Percentiles rank a stretch among this genome's conserved stretches.
Conservation (phyloP, 1,140 invertebrate species). For the Dufourea novaeangliae region DNA sequence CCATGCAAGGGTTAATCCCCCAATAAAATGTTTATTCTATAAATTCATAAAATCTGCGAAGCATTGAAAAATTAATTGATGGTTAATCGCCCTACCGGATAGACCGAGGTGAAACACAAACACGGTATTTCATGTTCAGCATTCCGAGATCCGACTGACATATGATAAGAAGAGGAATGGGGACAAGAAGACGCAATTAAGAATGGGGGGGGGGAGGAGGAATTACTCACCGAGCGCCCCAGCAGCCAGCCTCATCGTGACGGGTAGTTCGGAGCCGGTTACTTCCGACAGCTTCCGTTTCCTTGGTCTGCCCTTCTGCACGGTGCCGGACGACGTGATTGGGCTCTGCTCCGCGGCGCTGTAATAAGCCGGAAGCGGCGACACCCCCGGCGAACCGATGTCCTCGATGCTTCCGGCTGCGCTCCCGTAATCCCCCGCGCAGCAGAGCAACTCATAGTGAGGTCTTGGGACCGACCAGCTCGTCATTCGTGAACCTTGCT, state of each 20-base stretch:
- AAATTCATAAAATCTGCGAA: too few relatives aligned
- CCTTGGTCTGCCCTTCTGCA: constrained; percentile 91
- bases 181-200: not conserved
- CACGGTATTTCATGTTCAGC: not conserved
- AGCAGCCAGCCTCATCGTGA: constrained; percentile 87
- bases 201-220: constrained; percentile 15
- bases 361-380: constrained; percentile 84
- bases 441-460: constrained; percentile 86
- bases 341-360: constrained; percentile 81
- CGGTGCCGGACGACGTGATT: constrained; percentile 79
- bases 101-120: not conserved
- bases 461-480: constrained; percentile 80
- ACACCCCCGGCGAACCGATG: constrained; percentile 82
- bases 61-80: too few relatives aligned
- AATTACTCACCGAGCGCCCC: constrained; percentile 85
- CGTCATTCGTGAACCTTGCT: constrained; percentile 70
- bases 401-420: constrained; percentile 83
- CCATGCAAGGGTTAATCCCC: too few relatives aligned
- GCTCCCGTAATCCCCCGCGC: constrained; percentile 83
- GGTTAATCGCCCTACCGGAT: not conserved
- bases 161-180: not conserved
- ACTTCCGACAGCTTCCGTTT: constrained; percentile 88
- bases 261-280: constrained; percentile 84
- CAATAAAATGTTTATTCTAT: too few relatives aligned
- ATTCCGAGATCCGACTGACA: not conserved